Conservation (phyloP, 2,797 vertebrate genomes). For the Rhincodon typus region DNA sequence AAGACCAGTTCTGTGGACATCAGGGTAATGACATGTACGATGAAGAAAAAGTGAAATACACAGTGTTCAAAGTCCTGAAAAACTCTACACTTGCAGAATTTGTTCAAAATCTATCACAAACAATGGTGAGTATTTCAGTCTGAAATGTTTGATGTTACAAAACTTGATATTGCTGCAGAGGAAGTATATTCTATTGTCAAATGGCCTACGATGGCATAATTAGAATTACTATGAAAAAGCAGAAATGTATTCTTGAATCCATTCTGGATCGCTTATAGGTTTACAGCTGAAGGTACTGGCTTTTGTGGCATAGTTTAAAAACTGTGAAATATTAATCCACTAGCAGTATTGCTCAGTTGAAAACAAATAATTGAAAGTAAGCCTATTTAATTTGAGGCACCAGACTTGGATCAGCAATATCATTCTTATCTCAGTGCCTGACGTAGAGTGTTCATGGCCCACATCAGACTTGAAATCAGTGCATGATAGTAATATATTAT, state of each 20-base stretch:
- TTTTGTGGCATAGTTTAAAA: not conserved
- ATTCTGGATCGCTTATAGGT: not conserved
- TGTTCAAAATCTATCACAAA: constrained; percentile 96
- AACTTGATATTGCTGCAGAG: not conserved
- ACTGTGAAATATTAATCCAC: not conserved
- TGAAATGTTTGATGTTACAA: not conserved
- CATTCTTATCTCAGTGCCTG: not conserved
- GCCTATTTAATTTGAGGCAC: not conserved
- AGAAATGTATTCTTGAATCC: not conserved
- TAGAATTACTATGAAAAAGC: not conserved
- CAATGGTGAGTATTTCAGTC: constrained; percentile 75
- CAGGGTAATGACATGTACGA: constrained; percentile 99
- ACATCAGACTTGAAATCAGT: not conserved
- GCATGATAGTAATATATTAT: not conserved
- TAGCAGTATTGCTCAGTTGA: not conserved
- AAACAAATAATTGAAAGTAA: not conserved
- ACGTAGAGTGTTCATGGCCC: not conserved
- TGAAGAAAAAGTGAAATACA: constrained; percentile 98
- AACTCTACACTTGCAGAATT: constrained; percentile 94
- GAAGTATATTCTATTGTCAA: not conserved
- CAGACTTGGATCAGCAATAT: not conserved
- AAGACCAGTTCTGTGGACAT: constrained; percentile 98
- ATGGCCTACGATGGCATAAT: not conserved
- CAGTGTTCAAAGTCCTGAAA: constrained; percentile 97
- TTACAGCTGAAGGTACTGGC: not conserved